A percentile compares a stretch with the other conserved stretches of the same genome.
These are phyloP conservation scores for Periophthalmodon schlosseri DNA, from an alignment of 2,113 vertebrate genomes.

Conservation along the genomic window DNA sequence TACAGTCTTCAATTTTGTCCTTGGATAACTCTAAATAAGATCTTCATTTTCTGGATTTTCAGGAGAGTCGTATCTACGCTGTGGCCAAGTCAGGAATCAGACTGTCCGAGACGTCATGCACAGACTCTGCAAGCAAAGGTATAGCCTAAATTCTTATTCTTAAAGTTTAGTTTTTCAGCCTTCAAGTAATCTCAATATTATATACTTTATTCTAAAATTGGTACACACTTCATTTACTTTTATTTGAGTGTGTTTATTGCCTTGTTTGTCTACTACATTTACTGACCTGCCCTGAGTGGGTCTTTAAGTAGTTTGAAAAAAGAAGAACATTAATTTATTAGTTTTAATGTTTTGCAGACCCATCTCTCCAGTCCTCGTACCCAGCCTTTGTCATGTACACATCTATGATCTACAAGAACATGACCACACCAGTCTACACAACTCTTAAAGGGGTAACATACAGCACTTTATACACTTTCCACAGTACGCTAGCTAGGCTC, in stretches of 20 bases:
- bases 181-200: not conserved
- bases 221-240: not conserved
- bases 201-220: not conserved
- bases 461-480: too few relatives aligned
- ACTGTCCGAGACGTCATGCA: constrained; percentile 87
- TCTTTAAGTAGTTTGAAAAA: too few relatives aligned
- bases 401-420: constrained; percentile 91
- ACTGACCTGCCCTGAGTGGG: not conserved
- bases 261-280: not conserved
- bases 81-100: constrained; percentile 95
- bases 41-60: constrained; percentile 14
- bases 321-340: too few relatives aligned
- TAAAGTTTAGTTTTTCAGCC: not conserved
- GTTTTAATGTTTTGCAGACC: constrained; percentile 76
- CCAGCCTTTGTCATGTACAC: constrained; percentile 88
- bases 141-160: constrained; percentile 1
- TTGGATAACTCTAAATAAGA: not conserved
- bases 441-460: constrained; percentile 89
- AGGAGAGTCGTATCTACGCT: constrained; percentile 98
- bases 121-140: constrained; percentile 86
- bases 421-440: constrained; percentile 91
- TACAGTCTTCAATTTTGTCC: not conserved
- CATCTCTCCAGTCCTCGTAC: constrained; percentile 77
- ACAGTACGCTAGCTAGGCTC: too few relatives aligned
- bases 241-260: not conserved